phyloP scores from a whole-genome alignment of 2,888 invertebrate genomes.

The Loripinus fragilis region DNA sequence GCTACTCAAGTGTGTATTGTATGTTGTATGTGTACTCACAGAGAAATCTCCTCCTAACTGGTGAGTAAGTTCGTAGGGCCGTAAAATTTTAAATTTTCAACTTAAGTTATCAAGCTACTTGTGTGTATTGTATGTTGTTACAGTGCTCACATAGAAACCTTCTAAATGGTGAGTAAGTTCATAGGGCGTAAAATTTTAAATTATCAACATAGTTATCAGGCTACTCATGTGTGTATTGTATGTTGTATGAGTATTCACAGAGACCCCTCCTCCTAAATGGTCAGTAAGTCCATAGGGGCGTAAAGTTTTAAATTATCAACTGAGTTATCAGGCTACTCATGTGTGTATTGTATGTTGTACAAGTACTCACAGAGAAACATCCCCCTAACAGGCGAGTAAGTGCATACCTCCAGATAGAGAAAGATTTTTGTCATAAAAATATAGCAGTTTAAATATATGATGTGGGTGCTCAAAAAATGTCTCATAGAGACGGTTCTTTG shows the following conservation, averaged over 20 bases:
- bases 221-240: slow-evolving; percentile 98
- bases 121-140: too few relatives aligned
- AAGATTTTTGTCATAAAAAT: too few relatives aligned
- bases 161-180: too few relatives aligned
- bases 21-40: slow-evolving; percentile 95
- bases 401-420: too few relatives aligned
- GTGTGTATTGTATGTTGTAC: slow-evolving; percentile 97
- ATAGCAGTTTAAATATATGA: too few relatives aligned
- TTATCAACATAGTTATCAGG: slow-evolving; percentile 98
- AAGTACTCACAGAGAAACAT: slow-evolving; percentile 96
- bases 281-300: slow-evolving; percentile 87
- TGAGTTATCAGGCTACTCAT: slow-evolving; percentile 98
- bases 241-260: slow-evolving; percentile 95
- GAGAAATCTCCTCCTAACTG: slow-evolving; percentile 89
- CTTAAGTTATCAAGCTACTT: too few relatives aligned
- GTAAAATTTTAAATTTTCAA: too few relatives aligned
- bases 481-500: too few relatives aligned
- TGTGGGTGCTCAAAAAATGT: too few relatives aligned
- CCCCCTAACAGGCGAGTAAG: slow-evolving; percentile 63
- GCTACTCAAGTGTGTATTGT: slow-evolving; percentile 97
- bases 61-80: too few relatives aligned
- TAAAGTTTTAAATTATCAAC: slow-evolving; percentile 98
- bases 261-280: slow-evolving; percentile 88
- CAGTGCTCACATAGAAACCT: too few relatives aligned
- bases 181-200: slow-evolving; percentile 97